phyloP scores from a whole-genome alignment of 2,888 invertebrate species.

The Cyrtodaria siliqua region DNA sequence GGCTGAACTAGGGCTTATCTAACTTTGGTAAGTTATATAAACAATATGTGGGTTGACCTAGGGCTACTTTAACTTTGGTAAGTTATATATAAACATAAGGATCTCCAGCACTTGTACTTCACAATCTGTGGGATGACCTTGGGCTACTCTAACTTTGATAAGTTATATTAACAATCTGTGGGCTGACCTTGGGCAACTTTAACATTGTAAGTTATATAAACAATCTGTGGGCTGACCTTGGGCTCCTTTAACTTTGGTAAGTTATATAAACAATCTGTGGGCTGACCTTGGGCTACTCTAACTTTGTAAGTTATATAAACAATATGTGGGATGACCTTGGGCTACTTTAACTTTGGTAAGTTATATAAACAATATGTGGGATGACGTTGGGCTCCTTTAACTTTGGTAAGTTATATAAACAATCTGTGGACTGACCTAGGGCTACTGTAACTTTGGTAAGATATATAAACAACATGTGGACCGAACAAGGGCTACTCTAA shows the following conservation, averaged over 20 bases:
- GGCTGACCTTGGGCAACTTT: background rate
- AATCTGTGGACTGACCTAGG: background rate
- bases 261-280: conserved; percentile 87
- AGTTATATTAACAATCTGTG: conserved; percentile 55
- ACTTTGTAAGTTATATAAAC: conserved; percentile 88
- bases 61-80: background rate
- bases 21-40: conserved; percentile 92
- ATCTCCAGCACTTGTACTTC: conserved; percentile 91
- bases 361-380: conserved; percentile 87
- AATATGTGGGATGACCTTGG: background rate
- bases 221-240: background rate
- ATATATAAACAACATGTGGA: background rate
- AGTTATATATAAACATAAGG: conserved; percentile 85
- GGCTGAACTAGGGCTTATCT: conserved; percentile 92
- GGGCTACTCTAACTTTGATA: conserved; percentile 95
- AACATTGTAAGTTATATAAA: background rate
- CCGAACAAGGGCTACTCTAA: background rate
- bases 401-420: conserved; percentile 89
- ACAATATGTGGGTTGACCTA: background rate
- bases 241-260: background rate
- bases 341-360: background rate
- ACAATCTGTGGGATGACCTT: conserved; percentile 90
- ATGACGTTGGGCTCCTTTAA: conserved; percentile 93
- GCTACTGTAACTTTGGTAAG: background rate
- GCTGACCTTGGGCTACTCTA: conserved; percentile 92